Conservation (phyloP, 2,888 invertebrate genomes). For the Phrixothrix hirtus region DNA sequence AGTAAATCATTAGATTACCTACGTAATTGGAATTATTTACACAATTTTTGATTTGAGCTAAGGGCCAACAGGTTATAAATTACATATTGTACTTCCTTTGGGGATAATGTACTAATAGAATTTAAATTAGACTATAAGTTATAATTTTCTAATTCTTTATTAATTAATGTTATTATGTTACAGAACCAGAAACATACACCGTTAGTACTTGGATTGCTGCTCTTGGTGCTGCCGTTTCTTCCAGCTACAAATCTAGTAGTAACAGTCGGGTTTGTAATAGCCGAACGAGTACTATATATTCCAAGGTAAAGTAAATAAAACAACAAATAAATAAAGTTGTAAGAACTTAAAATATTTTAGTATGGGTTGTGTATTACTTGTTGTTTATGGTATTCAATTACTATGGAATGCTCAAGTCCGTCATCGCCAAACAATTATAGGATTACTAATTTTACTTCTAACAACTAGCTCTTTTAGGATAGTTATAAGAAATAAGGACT, state of each 20-base stretch:
- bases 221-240: constrained; percentile 80
- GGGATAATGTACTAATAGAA: too few relatives aligned
- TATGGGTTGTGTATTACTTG: constrained; percentile 77
- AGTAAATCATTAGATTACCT: too few relatives aligned
- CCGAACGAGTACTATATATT: constrained; percentile 86
- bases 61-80: too few relatives aligned
- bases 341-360: constrained; percentile 60
- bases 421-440: constrained; percentile 58
- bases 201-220: constrained; percentile 68
- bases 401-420: constrained; percentile 62
- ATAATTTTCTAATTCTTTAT: too few relatives aligned
- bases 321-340: too few relatives aligned
- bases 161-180: too few relatives aligned
- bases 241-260: constrained; percentile 84
- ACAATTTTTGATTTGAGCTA: too few relatives aligned
- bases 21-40: too few relatives aligned
- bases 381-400: constrained; percentile 74
- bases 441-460: constrained; percentile 63
- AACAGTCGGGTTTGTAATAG: constrained; percentile 82
- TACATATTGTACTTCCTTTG: too few relatives aligned
- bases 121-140: too few relatives aligned
- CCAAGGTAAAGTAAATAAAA: constrained; percentile 67
- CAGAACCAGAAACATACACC: constrained; percentile 71
- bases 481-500: constrained; percentile 72
- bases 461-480: constrained; percentile 69